phyloP scores from a whole-genome alignment of 2,888 invertebrate species.

The Esperia sulphurella region DNA sequence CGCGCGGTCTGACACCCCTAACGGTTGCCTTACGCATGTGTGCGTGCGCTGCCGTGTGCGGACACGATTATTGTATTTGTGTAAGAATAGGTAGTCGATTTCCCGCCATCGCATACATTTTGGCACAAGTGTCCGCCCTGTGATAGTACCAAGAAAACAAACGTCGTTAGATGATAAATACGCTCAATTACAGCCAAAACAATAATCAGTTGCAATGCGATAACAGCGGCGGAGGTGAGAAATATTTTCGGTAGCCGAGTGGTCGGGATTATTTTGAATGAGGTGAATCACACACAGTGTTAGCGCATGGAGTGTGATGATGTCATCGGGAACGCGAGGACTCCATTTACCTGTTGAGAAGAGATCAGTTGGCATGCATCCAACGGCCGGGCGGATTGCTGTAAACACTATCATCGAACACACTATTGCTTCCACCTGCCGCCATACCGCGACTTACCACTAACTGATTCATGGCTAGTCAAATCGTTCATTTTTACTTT shows the following conservation, averaged over 20 bases:
- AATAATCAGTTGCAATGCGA: constrained; percentile 24
- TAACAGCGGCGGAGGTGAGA: constrained; percentile 21
- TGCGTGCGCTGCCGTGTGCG: too few species aligned
- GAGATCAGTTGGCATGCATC: constrained; percentile 61
- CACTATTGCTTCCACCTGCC: constrained; percentile 21
- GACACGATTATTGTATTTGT: too few species aligned
- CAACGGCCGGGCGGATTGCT: constrained; percentile 32
- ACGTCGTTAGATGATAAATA: constrained; percentile 14
- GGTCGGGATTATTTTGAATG: constrained; percentile 51
- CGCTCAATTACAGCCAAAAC: constrained; percentile 16
- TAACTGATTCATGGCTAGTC: constrained; percentile 18
- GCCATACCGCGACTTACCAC: constrained; percentile 1
- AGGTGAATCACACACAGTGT: constrained; percentile 59
- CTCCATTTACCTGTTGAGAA: constrained; percentile 68
- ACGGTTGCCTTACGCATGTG: too few species aligned
- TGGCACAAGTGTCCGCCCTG: too few species aligned
- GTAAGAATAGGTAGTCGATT: too few species aligned
- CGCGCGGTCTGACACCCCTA: too few species aligned
- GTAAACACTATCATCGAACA: constrained; percentile 7
- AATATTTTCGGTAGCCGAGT: constrained; percentile 30
- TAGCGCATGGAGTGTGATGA: constrained; percentile 52
- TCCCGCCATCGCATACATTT: too few species aligned
- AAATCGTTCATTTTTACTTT: constrained; percentile 13
- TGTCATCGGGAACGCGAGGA: constrained; percentile 54
- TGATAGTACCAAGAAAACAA: constrained; percentile 15